Base-by-base conservation (phyloP, 2,888 invertebrate genomes). In the Plusia festucae region DNA sequence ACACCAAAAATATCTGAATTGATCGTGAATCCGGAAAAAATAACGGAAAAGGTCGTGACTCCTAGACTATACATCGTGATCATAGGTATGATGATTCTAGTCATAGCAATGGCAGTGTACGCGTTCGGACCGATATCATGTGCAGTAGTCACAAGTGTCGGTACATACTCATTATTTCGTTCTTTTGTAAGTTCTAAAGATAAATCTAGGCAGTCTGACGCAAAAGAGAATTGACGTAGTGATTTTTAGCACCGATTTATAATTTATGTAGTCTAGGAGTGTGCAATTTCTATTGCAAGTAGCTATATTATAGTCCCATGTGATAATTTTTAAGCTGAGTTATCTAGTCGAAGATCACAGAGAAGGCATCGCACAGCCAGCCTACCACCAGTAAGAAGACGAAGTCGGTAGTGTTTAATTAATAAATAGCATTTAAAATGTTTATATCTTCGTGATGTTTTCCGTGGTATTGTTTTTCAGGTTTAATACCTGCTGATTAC, bases 51-150 rank as follows among this genome's bases (percentile, higher is more conserved):
- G 6, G 24, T 32, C 2, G 60, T 60, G 13, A 73, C 82, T 9
- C 77, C 84, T 7, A 88, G 81, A 70, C 60, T 81, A 0, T 86
- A 84, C 59, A 58, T 85, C 13, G 69, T 85, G 49, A 76, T 86
- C 22, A 79, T 88, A 60, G 86, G 88, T 16, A 79, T 88, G 59
- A 71, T 88, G 4, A 75, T 88, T 60, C 70, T 91, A 49, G 75
- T 88, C 13, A 82, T 89, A 68, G 84, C 88, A n/a, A 76, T 88
- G 65, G 75, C 84, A 22, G 70, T 91, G 46, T 89, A 83, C 51
- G 75, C 85, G 24, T 85, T 88, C 22, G 89, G 89, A 15, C 89
- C 91, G 0, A 67, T 86, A 30, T 84, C 90, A 0, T 84, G 85
- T 66, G 76, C 84, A 0, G 66, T 88, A 3, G 64, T 89, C 3